Base-by-base conservation (phyloP, 1,140 invertebrate species). In the Bombus waltoni region DNA sequence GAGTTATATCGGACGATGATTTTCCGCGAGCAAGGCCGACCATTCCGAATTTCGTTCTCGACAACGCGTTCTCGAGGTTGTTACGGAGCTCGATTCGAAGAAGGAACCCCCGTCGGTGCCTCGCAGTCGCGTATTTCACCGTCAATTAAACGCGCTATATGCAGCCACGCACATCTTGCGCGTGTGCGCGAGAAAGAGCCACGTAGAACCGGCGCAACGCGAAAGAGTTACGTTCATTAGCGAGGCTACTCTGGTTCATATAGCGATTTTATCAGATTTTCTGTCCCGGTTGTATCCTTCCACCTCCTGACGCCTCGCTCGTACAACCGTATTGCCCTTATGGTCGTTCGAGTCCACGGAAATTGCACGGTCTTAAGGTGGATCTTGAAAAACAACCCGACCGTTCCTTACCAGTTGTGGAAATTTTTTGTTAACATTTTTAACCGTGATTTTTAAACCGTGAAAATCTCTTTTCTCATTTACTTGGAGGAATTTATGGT, bases 201-300 rank as follows among this genome's bases (percentile, higher is more conserved):
- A 70, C 57, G 57, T 81, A 76, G 25, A 74, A 79, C 66, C 73
- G 47, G 66, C 74, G 59, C 87, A 77, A 73, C 88, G 88, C 89
- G 87, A 88, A 90, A 81, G 76, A 90, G 86, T 88, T 90, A 83
- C 79, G 91, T 94, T 93, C 91, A 92, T 93, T 93, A 94, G 88
- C 86, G 81, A 74, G 68, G 59, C 59, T 81, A 65, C 83, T 57
- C 76, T 73, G 84, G 25, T 79, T 89, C 86, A 71, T 77, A 76
- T 71, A 66, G 72, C 86, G 92, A 93, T 93, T 90, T 92, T 90
- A 94, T 93, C 92, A 88, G 81, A 86, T 91, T 93, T 93, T 81
- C 88, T 88, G 65, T 83, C 83, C 74, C 79, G 85, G 47, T 87
- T 75, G 83, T 88, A 88, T 85, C 77, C 87, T 88, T 85, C 83